Base-by-base conservation (phyloP, 2,888 invertebrate species). In the Epinotia brunnichana region DNA sequence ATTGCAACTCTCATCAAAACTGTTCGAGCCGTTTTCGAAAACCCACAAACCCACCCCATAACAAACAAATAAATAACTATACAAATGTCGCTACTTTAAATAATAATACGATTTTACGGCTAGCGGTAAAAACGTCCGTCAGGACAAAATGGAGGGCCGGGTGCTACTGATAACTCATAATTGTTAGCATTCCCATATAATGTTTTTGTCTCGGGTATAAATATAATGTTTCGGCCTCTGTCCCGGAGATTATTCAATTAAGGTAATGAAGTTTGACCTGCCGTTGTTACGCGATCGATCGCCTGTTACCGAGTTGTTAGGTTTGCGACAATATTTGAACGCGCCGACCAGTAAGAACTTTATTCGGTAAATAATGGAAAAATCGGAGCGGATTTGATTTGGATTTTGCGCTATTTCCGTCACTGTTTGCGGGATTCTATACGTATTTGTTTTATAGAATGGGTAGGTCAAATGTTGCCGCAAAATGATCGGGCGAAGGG, bases 241-340 rank as follows among this genome's bases (percentile, higher is more conserved):
- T 66, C 68, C 73, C 48, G 54, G 76, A 76, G 77, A 78, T 82
- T 80, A 81, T 80, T 82, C 81, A 80, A 84, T 83, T 82, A 83
- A 78, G 80, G 81, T 83, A 83, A 82, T 83, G 81, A 82, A 82
- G 81, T 82, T 83, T 79, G 74, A 76, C 64, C 64, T 73, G 76
- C 70, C 79, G 79, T 75, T 77, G 78, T 78, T 73, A 74, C 75
- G 70, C 76, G 78, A 82, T 82, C 83, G 80, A 82, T 81, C 78
- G 70, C 53, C 41, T 44, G 71, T 71, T 74, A 69, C 44, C 74
- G 75, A 72, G 61, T 76, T 73, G 77, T 72, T 73, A 67, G 74
- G 77, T 76, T 80, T 80, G 81, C 74, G 79, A 80, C 82, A 85
- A 81, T 80, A 82, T 84, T 83, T 80, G 76, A 78, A 77, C 74